A percentile compares a stretch with the other conserved stretches of the same genome.
phyloP scores from a whole-genome alignment of 2,888 invertebrate species.

The Actias luna region DNA sequence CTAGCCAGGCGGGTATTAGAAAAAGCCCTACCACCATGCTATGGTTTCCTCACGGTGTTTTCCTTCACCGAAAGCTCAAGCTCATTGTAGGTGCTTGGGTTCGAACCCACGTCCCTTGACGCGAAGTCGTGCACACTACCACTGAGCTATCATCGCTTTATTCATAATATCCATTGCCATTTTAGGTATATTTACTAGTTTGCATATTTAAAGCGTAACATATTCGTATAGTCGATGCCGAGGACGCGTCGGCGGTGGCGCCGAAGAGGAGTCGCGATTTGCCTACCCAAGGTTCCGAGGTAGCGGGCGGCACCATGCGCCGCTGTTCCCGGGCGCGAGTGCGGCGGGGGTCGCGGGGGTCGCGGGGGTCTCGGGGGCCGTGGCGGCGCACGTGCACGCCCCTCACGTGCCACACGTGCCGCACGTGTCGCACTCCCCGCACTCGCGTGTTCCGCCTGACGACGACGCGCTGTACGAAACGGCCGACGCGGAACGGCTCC shows the following conservation, averaged over 20 bases:
- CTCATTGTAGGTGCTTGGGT: too few relatives aligned
- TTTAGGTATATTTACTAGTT: background rate
- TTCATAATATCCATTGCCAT: background rate
- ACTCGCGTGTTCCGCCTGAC: slow-evolving; percentile 80
- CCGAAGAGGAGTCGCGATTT: slow-evolving; percentile 88
- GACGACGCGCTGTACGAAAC: slow-evolving; percentile 95
- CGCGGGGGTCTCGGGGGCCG: slow-evolving; percentile 60
- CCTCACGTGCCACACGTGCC: slow-evolving; percentile 56
- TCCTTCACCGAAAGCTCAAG: too few relatives aligned
- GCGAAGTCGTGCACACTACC: too few relatives aligned
- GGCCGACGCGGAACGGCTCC: slow-evolving; percentile 86
- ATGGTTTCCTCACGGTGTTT: too few relatives aligned
- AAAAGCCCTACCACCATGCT: too few relatives aligned
- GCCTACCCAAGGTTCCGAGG: slow-evolving; percentile 86
- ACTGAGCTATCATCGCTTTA: too few relatives aligned
- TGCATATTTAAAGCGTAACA: background rate
- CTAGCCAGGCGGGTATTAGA: too few relatives aligned
- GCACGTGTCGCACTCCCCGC: slow-evolving; percentile 71
- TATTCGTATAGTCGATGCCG: slow-evolving; percentile 70
- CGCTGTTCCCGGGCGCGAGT: slow-evolving; percentile 63
- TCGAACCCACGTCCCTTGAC: too few relatives aligned
- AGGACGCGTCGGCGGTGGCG: slow-evolving; percentile 50
- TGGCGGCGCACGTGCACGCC: slow-evolving; percentile 64
- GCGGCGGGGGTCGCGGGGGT: slow-evolving; percentile 46
- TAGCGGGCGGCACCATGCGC: slow-evolving; percentile 59